Conservation (phyloP, 1,140 invertebrate species). For the Papilio xuthus region DNA sequence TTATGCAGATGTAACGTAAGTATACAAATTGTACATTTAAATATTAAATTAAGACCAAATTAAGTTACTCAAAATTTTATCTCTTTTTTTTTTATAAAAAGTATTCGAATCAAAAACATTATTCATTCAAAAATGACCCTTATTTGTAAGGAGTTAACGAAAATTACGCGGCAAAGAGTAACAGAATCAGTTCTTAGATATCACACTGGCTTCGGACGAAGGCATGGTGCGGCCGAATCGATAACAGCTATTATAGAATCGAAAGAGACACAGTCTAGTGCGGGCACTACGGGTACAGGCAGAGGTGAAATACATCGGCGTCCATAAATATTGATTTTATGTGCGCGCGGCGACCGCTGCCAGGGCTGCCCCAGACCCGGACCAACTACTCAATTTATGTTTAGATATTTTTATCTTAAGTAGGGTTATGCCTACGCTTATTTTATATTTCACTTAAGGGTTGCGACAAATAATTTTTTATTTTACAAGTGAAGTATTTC, state of each 20-base stretch:
- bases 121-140: constrained; percentile 28
- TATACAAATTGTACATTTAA: neutral
- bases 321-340: constrained; percentile 80
- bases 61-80: neutral
- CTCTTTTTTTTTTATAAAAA: neutral
- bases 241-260: constrained; percentile 49
- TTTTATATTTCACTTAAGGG: constrained; percentile 33
- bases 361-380: constrained; percentile 48
- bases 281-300: constrained; percentile 54
- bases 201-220: constrained; percentile 19
- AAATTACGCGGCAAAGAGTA: constrained; percentile 36
- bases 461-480: constrained; percentile 7
- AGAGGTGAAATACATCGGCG: constrained; percentile 72
- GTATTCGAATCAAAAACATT: constrained; percentile 14
- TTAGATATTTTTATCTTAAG: constrained; percentile 37
- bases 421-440: constrained; percentile 35
- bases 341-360: constrained; percentile 53
- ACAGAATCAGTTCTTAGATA: constrained; percentile 35
- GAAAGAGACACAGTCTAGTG: constrained; percentile 47
- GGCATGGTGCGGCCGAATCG: constrained; percentile 41
- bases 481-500: neutral
- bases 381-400: constrained; percentile 30
- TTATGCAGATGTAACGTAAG: neutral
- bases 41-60: neutral
- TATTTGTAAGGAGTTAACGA: constrained; percentile 14